Evolutionary conservation across 30 jellyfish, hydroid and myxozoan genomes (phyloP).

Genomic region (Morbakka virulenta): DNA sequence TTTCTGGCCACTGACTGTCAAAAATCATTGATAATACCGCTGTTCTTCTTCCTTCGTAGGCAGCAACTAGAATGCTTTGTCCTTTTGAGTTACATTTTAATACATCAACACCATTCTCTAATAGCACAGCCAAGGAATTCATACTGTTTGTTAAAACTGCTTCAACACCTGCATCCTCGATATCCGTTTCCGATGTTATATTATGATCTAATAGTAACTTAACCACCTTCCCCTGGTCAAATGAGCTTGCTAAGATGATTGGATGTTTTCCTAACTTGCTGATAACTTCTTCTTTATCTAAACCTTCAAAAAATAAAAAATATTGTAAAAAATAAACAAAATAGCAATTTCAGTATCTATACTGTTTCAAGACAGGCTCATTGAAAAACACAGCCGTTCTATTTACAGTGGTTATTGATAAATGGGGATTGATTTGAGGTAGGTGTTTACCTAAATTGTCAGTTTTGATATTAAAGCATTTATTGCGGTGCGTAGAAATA

Average conservation of each 20-base stretch:
- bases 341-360: too few species aligned
- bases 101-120: background rate
- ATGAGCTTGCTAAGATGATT: constrained; percentile 14
- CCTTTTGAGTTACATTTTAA: background rate
- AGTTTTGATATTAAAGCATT: too few species aligned
- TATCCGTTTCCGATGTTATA: background rate
- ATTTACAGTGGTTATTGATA: background rate
- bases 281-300: constrained; percentile 19
- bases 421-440: too few species aligned
- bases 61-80: constrained; percentile 4
- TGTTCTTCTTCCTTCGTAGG: constrained; percentile 22
- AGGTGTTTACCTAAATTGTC: too few species aligned
- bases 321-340: background rate
- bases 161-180: constrained; percentile 39
- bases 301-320: too few species aligned
- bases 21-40: constrained; percentile 6
- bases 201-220: constrained; percentile 28
- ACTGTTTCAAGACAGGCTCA: too few species aligned
- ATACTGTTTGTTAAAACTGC: constrained; percentile 11
- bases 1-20: constrained; percentile 1
- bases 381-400: background rate
- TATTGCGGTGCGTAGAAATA: too few species aligned
- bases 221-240: constrained; percentile 41
- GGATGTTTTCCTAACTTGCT: constrained; percentile 34
- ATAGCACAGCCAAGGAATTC: constrained; percentile 8